Conservation (phyloP, 37 sponge, comb jelly and placozoan genomes). For the Theonella swinhoei region DNA sequence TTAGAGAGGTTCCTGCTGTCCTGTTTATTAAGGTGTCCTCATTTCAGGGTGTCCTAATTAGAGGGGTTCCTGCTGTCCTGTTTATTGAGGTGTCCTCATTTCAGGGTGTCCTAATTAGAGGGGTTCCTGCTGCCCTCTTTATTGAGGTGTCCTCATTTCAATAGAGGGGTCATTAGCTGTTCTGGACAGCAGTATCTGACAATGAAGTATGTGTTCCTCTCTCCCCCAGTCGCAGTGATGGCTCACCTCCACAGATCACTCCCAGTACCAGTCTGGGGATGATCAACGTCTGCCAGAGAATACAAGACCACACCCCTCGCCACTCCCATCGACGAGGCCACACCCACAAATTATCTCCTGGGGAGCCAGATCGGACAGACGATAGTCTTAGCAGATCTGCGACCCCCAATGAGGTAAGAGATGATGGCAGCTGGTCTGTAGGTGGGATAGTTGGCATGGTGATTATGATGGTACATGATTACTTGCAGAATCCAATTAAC, state of each 20-base stretch:
- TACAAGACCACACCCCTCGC: neutral
- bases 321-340: neutral
- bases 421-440: neutral
- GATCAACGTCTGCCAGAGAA: neutral
- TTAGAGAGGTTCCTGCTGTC: too few relatives aligned
- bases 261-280: neutral
- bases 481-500: neutral
- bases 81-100: too few relatives aligned
- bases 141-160: too few relatives aligned
- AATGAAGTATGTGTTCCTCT: too few relatives aligned
- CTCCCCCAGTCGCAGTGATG: neutral
- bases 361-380: neutral
- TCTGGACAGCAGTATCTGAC: too few relatives aligned
- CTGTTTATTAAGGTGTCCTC: too few relatives aligned
- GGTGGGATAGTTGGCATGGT: neutral
- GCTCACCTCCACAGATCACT: neutral
- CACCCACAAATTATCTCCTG: neutral
- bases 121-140: too few relatives aligned
- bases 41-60: too few relatives aligned
- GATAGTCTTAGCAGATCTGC: neutral
- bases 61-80: too few relatives aligned
- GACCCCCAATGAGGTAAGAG: neutral
- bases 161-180: too few relatives aligned
- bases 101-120: too few relatives aligned
- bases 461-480: neutral